A percentile compares a stretch with the other conserved stretches of the same genome.
phyloP scores from a whole-genome alignment of 2,888 invertebrate species.

The Busseola fusca region DNA sequence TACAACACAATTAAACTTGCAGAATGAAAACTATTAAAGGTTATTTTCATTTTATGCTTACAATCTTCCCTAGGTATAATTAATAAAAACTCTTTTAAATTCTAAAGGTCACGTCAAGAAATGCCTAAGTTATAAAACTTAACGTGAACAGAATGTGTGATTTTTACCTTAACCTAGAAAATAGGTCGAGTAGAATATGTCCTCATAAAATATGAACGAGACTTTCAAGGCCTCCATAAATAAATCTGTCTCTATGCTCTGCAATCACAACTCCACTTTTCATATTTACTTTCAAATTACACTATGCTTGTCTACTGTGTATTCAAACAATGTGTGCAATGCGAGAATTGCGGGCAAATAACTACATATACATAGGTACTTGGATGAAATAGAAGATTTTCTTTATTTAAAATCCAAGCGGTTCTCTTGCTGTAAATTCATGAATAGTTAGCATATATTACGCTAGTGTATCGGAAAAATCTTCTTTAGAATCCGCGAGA shows the following conservation, averaged over 20 bases:
- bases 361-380: too few relatives aligned
- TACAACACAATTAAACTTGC: not conserved
- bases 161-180: not conserved
- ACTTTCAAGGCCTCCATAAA: conserved; percentile 21
- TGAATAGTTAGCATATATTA: conserved; percentile 35
- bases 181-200: conserved; percentile 2
- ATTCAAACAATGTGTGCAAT: conserved; percentile 24
- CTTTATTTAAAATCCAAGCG: conserved; percentile 22
- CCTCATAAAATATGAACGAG: conserved; percentile 22
- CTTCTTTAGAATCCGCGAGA: conserved; percentile 10
- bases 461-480: conserved; percentile 17
- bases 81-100: not conserved
- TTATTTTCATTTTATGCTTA: not conserved
- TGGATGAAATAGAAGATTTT: conserved; percentile 21
- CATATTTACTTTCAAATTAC: conserved; percentile 42
- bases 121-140: not conserved
- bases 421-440: conserved; percentile 26
- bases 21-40: not conserved
- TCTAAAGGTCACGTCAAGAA: not conserved
- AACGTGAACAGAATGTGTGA: not conserved
- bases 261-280: conserved; percentile 29
- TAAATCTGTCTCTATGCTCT: conserved; percentile 15
- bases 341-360: conserved; percentile 20
- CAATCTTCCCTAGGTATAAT: not conserved
- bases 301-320: conserved; percentile 22